Base-by-base conservation (phyloP, 2,113 vertebrate species). In the Labeo catla region DNA sequence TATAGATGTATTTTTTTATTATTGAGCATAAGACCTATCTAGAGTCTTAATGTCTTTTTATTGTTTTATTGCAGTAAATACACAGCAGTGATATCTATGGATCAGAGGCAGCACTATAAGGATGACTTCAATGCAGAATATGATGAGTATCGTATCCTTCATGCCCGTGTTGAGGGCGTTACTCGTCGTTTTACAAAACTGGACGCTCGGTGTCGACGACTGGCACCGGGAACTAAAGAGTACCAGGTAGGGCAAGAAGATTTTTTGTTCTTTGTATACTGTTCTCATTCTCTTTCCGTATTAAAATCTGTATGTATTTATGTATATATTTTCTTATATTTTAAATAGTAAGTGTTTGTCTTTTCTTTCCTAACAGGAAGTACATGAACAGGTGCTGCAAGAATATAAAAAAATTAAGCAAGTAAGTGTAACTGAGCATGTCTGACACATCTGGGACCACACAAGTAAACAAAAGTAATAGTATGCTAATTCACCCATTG, bases 41-140 rank as follows among this genome's bases (percentile, higher is more conserved):
- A 4, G 12, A 76, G 45, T 34, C 49, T 28, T 19, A 76, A 52
- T 82, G 23, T 76, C 8, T 16, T 65, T 16, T 49, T 36, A 76
- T 57, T 83, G n/a, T 78, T 23, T 13, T 50, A 21, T 61, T 36
- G 57, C 91, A 98, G 97, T 84, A 97, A 97, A 89, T 98, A 98
- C 81, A 90, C 89, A 8, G 85, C 94, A 3, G 92, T 99, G 54
- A 90, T 92, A 82, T 97, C 97, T 9, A 83, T 91, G 0, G 95
- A 97, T 90, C 98, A 99, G 90, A 92, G 96, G 34, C 96, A 97
- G 90, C 92, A 91, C 83, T 99, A 97, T 93, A 96, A 96, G 89
- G 88, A 96, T 28, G 97, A 98, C 91, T 99, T 98, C 91, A 96
- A 96, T 19, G 96, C 95, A 0, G 97, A 98, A 89, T 99, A 97